These are phyloP conservation scores for Amblyjoppa proteus DNA, from an alignment of 2,888 invertebrate genomes.

Conservation along the genomic window DNA sequence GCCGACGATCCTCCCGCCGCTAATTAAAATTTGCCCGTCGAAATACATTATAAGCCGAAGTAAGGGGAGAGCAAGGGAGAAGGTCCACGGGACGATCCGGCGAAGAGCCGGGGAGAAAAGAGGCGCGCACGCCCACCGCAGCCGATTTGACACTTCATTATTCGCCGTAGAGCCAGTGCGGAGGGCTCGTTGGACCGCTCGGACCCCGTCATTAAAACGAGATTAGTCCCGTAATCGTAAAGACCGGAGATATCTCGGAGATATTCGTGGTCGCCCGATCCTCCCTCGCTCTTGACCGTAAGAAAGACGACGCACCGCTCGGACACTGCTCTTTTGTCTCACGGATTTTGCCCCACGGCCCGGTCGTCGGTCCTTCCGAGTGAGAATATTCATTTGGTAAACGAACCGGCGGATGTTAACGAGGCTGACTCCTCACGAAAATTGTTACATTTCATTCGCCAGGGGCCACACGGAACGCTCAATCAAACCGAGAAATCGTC, in stretches of 20 bases:
- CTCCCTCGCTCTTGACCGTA: conserved; percentile 23
- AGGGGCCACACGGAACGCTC: conserved; percentile 32
- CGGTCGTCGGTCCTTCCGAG: conserved; percentile 28
- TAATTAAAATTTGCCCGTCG: conserved; percentile 82
- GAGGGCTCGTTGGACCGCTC: conserved; percentile 52
- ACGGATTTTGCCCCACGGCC: not conserved
- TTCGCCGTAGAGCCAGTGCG: conserved; percentile 76
- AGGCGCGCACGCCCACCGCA: conserved; percentile 80
- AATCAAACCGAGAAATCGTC: conserved; percentile 48
- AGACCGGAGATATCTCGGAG: conserved; percentile 67
- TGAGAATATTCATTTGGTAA: conserved; percentile 64
- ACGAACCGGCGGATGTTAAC: conserved; percentile 66
- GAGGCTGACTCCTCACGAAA: conserved; percentile 56
- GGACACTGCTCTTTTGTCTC: conserved; percentile 20
- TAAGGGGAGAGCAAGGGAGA: conserved; percentile 11
- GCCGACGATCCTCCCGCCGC: conserved; percentile 77
- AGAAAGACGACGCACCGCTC: conserved; percentile 7
- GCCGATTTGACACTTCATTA: conserved; percentile 85
- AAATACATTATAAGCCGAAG: conserved; percentile 75
- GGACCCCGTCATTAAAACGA: conserved; percentile 84
- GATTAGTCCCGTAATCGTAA: conserved; percentile 83
- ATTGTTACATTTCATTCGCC: conserved; percentile 63
- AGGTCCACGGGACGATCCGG: conserved; percentile 43
- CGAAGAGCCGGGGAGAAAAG: conserved; percentile 62
- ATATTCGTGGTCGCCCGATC: conserved; percentile 57